Evolutionary conservation across 2,797 vertebrate genomes (phyloP).

Genomic region (Sciurus vulgaris): DNA sequence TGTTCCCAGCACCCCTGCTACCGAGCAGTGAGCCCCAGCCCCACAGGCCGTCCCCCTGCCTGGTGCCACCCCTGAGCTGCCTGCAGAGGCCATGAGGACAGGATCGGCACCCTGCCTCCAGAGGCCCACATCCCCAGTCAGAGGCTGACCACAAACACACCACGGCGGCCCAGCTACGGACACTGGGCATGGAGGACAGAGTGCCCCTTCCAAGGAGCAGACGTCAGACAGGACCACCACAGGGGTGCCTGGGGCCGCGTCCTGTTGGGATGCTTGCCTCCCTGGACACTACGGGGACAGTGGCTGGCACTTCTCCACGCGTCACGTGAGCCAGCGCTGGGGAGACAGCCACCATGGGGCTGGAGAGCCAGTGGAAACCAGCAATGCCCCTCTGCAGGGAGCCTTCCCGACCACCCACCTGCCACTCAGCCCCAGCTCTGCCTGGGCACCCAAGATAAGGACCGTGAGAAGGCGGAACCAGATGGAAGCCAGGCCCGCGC

Average conservation of each 20-base stretch:
- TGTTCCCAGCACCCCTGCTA: background rate
- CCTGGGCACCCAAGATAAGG: background rate
- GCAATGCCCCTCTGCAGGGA: background rate
- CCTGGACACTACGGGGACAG: too few species aligned
- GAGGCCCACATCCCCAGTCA: background rate
- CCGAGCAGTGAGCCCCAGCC: fast-evolving
- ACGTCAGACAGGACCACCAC: too few species aligned
- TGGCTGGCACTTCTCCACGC: too few species aligned
- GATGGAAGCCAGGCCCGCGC: background rate
- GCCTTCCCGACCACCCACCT: background rate
- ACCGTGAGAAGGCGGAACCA: background rate
- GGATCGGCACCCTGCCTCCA: fast-evolving
- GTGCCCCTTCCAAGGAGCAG: background rate
- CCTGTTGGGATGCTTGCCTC: too few species aligned
- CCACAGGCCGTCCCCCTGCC: too few species aligned
- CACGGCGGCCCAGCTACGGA: too few species aligned
- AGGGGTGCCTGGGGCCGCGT: too few species aligned
- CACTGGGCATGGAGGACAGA: fast-evolving
- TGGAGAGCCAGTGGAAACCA: too few species aligned
- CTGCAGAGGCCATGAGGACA: background rate
- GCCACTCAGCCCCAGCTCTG: background rate
- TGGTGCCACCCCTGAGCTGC: fast-evolving
- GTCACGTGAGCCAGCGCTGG: too few species aligned
- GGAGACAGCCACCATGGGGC: too few species aligned
- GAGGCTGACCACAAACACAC: background rate